Base-by-base conservation (phyloP, 2,113 vertebrate genomes). In the Corydoras maculifer region DNA sequence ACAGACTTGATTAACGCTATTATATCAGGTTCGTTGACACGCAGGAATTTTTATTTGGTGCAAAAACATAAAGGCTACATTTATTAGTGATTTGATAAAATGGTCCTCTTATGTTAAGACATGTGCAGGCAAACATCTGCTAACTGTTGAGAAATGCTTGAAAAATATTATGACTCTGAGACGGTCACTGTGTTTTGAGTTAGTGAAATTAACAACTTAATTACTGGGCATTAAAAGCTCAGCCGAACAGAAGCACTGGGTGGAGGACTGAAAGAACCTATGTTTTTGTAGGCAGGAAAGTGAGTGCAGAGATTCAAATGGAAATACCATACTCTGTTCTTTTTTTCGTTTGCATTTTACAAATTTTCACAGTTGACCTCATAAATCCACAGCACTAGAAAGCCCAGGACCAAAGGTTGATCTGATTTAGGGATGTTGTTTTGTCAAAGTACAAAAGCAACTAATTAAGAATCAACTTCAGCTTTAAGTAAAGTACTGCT, bases 201-300 rank as follows among this genome's bases (percentile, higher is more conserved):
- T 48, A 5, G 29, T 60, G 13, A 70, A 69, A 35, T 68, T 11
- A 74, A 58, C 48, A 76, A n/a, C 48, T 76, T 13, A 51, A 58
- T 65, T 75, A 31, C 29, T 43, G 4, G 29, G 9, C 55, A 51
- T 79, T 55, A 66, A 51, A 15, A 48, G 11, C 8, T 43, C 30
- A 62, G 58, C 60, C 15, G 75, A 35, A 60, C 11, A 30, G 35
- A 54, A 43, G 9, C 10, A 48, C 29, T 30, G 68, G 29, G 14
- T 61, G 29, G 15, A 66, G 48, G 61, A 59, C 54, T 60, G 32
- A 2, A 29, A 58, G 68, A 54, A 48, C 32, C 32, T 18, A 29
- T 73, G 69, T 72, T 72, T 76, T 64, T 30, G 60, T 68, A 64
- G 61, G 63, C 57, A 57, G n/a, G 51, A 58, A 55, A 31, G 57